These are phyloP conservation scores for Pachyrhynchus sulphureomaculatus DNA, from an alignment of 1,140 invertebrate species.

Conservation along the genomic window DNA sequence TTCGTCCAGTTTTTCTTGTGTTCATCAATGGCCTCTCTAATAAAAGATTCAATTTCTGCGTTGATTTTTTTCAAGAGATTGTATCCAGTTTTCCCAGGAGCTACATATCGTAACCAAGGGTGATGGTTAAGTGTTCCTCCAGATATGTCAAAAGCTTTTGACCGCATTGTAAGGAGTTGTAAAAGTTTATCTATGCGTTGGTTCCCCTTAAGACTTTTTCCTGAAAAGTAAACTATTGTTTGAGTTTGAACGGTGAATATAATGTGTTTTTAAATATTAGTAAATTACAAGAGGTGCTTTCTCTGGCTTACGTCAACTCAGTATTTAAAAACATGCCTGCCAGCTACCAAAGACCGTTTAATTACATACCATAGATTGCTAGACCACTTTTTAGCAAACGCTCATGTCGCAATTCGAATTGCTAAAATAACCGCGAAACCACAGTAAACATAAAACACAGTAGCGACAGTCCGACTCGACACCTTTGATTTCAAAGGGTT, in stretches of 20 bases:
- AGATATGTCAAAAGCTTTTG: conserved; percentile 63
- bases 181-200: conserved; percentile 51
- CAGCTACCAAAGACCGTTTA: too few species aligned
- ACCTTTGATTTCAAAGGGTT: too few species aligned
- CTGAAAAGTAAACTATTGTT: background rate
- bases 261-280: too few species aligned
- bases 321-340: too few species aligned
- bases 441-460: too few species aligned
- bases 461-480: too few species aligned
- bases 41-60: conserved; percentile 18
- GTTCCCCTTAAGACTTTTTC: conserved; percentile 9
- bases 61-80: conserved; percentile 52
- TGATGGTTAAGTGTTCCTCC: conserved; percentile 68
- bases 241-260: background rate
- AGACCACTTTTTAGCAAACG: too few species aligned
- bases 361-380: too few species aligned
- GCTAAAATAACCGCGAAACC: too few species aligned
- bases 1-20: conserved; percentile 58
- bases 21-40: conserved; percentile 55
- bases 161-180: conserved; percentile 57
- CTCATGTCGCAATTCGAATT: too few species aligned
- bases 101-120: conserved; percentile 63
- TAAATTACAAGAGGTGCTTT: too few species aligned
- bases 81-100: conserved; percentile 61
- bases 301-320: too few species aligned